These are phyloP conservation scores for Argopecten irradians DNA, from an alignment of 1,140 invertebrate species.

Conservation along the genomic window DNA sequence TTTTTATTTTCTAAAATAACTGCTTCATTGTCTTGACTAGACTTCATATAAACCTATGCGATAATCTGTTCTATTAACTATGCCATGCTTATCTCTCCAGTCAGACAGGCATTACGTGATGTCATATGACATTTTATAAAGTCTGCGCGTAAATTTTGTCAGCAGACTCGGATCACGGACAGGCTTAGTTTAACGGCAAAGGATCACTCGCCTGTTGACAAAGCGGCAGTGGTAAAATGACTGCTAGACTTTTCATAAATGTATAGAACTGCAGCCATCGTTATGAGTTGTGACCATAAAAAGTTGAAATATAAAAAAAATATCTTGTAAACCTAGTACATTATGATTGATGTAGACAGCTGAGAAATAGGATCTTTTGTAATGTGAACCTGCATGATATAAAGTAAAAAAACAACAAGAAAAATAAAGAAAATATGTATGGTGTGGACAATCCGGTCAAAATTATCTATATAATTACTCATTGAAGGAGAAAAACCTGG, in stretches of 20 bases:
- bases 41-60: not conserved
- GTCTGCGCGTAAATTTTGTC: not conserved
- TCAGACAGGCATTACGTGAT: not conserved
- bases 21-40: not conserved
- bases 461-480: too few species aligned
- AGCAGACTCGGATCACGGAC: not conserved
- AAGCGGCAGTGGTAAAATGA: not conserved
- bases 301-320: not conserved
- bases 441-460: too few species aligned
- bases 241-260: too few species aligned
- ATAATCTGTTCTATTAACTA: conserved; percentile 1
- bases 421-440: too few species aligned
- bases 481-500: too few species aligned
- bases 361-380: too few species aligned
- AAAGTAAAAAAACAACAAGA: too few species aligned
- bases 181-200: not conserved
- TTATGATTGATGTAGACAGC: too few species aligned
- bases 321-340: too few species aligned
- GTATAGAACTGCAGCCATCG: too few species aligned
- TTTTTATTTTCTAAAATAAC: not conserved
- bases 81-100: not conserved
- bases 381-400: too few species aligned
- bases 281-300: too few species aligned
- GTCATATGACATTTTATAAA: not conserved
- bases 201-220: not conserved